Evolutionary conservation across 2,888 invertebrate species (phyloP).

Genomic region (Napeogenes inachia): DNA sequence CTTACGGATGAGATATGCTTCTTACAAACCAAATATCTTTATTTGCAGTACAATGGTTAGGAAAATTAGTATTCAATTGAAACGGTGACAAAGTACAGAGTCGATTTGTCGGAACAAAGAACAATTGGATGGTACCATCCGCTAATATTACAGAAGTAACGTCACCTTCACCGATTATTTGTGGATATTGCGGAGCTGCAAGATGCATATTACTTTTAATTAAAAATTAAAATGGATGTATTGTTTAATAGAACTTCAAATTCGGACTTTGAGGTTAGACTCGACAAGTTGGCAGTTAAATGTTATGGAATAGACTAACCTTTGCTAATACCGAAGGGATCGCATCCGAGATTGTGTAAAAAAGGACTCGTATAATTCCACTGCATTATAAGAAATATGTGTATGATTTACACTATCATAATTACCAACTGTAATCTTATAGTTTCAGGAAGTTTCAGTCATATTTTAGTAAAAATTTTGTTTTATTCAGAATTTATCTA

Average conservation of each 20-base stretch:
- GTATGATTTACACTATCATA: constrained; percentile 8
- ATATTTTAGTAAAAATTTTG: not conserved
- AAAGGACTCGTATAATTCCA: constrained; percentile 30
- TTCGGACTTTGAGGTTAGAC: no score
- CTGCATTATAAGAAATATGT: constrained; percentile 45
- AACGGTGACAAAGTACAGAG: constrained; percentile 34
- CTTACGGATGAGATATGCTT: constrained; percentile 51
- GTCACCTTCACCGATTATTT: constrained; percentile 64
- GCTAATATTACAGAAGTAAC: constrained; percentile 50
- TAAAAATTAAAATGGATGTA: no score
- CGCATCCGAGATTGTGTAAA: not conserved
- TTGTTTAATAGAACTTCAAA: no score
- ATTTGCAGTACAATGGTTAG: constrained; percentile 31
- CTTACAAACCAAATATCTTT: constrained; percentile 54
- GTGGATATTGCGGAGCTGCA: constrained; percentile 31
- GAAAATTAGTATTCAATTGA: constrained; percentile 26
- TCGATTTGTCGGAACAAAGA: constrained; percentile 51
- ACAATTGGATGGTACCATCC: constrained; percentile 57
- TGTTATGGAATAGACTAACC: not conserved
- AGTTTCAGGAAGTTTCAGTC: constrained; percentile 1
- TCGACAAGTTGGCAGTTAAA: no score
- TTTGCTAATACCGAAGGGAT: not conserved
- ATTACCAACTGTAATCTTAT: not conserved
- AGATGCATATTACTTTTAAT: not conserved
- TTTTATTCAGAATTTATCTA: not conserved